Conservation (phyloP, 2,797 vertebrate genomes). For the Sebastes matsubarae region DNA sequence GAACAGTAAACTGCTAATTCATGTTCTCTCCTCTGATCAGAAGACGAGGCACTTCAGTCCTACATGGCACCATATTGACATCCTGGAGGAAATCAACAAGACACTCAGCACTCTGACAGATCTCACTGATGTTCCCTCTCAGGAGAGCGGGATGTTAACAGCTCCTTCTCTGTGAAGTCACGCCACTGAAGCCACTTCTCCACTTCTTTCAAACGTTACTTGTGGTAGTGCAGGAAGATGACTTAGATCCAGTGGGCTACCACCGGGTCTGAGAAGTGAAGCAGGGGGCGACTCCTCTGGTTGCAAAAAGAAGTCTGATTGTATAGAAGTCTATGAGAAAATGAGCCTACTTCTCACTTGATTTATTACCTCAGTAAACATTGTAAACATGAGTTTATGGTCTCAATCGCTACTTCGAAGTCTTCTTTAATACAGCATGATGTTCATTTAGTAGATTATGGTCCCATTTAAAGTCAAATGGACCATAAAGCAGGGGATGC, state of each 20-base stretch:
- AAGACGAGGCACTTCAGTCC: not conserved
- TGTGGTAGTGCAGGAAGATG: not conserved
- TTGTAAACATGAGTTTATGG: too few relatives aligned
- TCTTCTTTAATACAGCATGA: too few relatives aligned
- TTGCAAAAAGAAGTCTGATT: too few relatives aligned
- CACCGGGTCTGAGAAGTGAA: too few relatives aligned
- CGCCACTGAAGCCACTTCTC: not conserved
- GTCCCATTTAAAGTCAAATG: too few relatives aligned
- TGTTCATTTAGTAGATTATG: too few relatives aligned
- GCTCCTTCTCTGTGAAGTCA: slow-evolving; percentile 9
- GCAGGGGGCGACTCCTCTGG: too few relatives aligned
- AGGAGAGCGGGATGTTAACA: not conserved
- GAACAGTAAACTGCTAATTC: not conserved
- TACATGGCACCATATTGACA: not conserved
- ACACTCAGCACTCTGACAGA: not conserved
- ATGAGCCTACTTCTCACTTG: too few relatives aligned
- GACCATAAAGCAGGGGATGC: too few relatives aligned
- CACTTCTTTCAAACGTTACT: not conserved
- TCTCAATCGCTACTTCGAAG: too few relatives aligned
- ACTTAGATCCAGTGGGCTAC: not conserved
- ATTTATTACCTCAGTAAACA: too few relatives aligned
- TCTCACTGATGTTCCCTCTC: not conserved
- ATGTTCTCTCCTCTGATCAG: slow-evolving; percentile 12
- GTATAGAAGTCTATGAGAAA: too few relatives aligned
- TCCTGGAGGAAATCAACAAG: slow-evolving; percentile 9